Conservation (phyloP, 2,888 invertebrate species). For the Empis livida region DNA sequence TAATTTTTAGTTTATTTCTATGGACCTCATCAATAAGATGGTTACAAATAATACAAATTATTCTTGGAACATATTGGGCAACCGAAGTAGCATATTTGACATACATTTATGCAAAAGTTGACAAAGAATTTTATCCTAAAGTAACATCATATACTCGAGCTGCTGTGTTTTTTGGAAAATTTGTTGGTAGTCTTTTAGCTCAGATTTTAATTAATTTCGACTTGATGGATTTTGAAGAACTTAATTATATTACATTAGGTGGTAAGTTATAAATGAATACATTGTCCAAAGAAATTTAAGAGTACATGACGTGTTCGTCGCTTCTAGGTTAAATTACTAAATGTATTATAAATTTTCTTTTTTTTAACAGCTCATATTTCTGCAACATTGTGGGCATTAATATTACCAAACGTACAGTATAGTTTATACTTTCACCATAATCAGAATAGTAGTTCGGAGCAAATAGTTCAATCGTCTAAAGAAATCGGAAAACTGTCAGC, state of each 20-base stretch:
- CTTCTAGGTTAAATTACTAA: background rate
- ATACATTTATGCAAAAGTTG: constrained; percentile 85
- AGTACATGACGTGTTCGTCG: too few relatives aligned
- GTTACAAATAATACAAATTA: constrained; percentile 55
- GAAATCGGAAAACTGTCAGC: constrained; percentile 11
- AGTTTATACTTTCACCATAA: too few relatives aligned
- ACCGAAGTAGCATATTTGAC: constrained; percentile 88
- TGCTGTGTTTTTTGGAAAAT: constrained; percentile 56
- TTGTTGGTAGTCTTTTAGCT: constrained; percentile 47
- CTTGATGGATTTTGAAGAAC: constrained; percentile 46
- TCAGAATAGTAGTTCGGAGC: constrained; percentile 40
- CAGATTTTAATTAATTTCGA: constrained; percentile 50
- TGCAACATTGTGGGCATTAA: constrained; percentile 48
- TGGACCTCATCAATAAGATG: constrained; percentile 60
- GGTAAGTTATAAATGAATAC: constrained; percentile 32
- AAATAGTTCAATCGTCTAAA: constrained; percentile 35
- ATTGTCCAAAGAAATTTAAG: background rate
- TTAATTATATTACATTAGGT: constrained; percentile 54
- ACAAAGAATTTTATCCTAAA: constrained; percentile 51
- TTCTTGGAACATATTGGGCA: constrained; percentile 75
- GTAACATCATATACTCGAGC: constrained; percentile 63
- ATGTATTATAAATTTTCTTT: constrained; percentile 4
- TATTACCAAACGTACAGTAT: constrained; percentile 43
- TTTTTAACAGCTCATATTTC: constrained; percentile 40
- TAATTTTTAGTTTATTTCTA: constrained; percentile 63